Evolutionary conservation across 2,888 invertebrate species (phyloP).

Genomic region (Unio pictorum): DNA sequence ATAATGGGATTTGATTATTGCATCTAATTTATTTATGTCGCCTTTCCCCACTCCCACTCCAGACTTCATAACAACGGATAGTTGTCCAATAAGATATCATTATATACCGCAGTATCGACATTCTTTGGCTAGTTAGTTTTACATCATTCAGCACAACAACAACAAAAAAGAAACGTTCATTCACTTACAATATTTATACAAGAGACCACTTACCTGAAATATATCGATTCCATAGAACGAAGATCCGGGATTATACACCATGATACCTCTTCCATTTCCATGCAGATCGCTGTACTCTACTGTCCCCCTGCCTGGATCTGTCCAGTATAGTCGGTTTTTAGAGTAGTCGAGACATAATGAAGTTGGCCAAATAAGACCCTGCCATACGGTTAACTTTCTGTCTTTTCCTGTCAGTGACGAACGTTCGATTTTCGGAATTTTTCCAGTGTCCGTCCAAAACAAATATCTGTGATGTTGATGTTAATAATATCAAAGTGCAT

Average conservation of each 20-base stretch:
- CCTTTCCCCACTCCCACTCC: too few relatives aligned
- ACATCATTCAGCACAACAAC: too few relatives aligned
- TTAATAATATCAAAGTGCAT: too few relatives aligned
- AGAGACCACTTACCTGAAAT: slow-evolving; percentile 10
- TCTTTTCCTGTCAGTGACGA: slow-evolving; percentile 17
- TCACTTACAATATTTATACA: too few relatives aligned
- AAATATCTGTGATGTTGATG: slow-evolving; percentile 12
- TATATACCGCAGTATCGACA: too few relatives aligned
- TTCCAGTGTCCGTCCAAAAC: slow-evolving; percentile 25
- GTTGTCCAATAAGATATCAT: too few relatives aligned
- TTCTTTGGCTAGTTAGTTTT: too few relatives aligned
- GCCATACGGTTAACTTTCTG: slow-evolving; percentile 17
- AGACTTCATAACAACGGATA: too few relatives aligned
- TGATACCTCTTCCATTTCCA: slow-evolving; percentile 13
- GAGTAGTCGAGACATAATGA: slow-evolving; percentile 15
- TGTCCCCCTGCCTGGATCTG: slow-evolving; percentile 15
- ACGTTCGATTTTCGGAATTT: slow-evolving; percentile 19
- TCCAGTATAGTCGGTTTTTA: slow-evolving; percentile 19
- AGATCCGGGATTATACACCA: slow-evolving; percentile 9
- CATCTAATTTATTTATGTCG: too few relatives aligned
- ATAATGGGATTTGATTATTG: too few relatives aligned
- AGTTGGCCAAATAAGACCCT: slow-evolving; percentile 14
- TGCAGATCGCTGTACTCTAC: slow-evolving; percentile 19
- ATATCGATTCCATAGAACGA: slow-evolving; percentile 23
- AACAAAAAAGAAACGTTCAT: too few relatives aligned